Evolutionary conservation across 1,140 invertebrate species (phyloP), one percentile per base, ranked within the genome.

Genomic region (Heliconius nattereri): DNA sequence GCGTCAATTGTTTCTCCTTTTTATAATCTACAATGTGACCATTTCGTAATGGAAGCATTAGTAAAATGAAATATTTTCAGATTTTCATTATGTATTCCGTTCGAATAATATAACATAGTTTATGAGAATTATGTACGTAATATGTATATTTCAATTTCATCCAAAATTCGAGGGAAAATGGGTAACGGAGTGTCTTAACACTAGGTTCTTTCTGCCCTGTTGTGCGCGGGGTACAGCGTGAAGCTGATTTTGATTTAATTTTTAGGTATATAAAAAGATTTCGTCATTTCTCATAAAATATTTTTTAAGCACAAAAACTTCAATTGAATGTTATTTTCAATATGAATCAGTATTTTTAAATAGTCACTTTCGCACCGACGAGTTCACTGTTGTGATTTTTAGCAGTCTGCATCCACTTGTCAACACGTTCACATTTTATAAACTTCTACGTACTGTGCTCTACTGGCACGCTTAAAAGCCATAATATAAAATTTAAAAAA

Each of bases 1-100:
- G 78, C 76, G 78, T 82, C 60, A 82, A 70, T 75, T 78, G 78
- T 78, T 57, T 81, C 60, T 60, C 70, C 57, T 75, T 70, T 26
- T 79, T 74, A 29, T 66, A 49, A 76, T 66, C 23, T 66, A 66
- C 60, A 66, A 29, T 66, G 26, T 66, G 60, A 66, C 23, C 23
- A 66, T 66, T 26, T 66, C 26, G 13, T 29, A 66, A 26, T 16
- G 6, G 11, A 29, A 11, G 9, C 54, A 60, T 60, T 60, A 60
- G n/a, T 60, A 11, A 23, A 60, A 60, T 60, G n/a, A 60, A 26
- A 26, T 60, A 60, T 52, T 7, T 20, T n/a, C 9, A 23, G 54
- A 23, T 20, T 23, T 23, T 26, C 23, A 60, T 60, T 60, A 52
- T 52, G 16, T 52, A 52, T 52, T 16, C 19, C 1, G 19, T 52